Conservation (phyloP, 2,888 invertebrate species). For the Neoascia interrupta region DNA sequence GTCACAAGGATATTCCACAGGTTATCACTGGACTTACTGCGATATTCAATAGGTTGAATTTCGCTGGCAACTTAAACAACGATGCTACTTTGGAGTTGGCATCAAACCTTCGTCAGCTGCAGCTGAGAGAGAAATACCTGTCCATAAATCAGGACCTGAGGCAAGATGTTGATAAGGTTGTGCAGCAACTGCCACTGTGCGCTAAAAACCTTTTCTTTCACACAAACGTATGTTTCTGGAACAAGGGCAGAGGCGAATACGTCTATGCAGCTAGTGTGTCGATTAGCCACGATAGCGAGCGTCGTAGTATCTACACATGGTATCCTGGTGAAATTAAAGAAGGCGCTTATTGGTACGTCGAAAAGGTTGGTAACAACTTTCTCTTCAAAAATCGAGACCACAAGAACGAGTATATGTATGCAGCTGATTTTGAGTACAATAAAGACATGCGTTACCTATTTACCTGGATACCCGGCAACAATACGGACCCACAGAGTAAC, state of each 20-base stretch:
- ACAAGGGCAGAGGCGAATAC: conserved; percentile 18
- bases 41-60: too few relatives aligned
- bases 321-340: conserved; percentile 2
- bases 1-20: too few relatives aligned
- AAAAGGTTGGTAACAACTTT: conserved; percentile 12
- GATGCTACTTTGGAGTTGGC: conserved; percentile 22
- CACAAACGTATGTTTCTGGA: conserved; percentile 29
- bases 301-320: conserved; percentile 16
- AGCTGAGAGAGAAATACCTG: conserved; percentile 1
- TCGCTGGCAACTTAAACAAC: conserved; percentile 30
- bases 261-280: conserved; percentile 28
- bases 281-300: conserved; percentile 6
- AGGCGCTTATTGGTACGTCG: conserved; percentile 20
- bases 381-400: conserved; percentile 16
- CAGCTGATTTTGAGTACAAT: background rate
- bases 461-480: conserved; percentile 26
- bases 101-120: conserved; percentile 9
- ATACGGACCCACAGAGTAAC: conserved; percentile 1
- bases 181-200: conserved; percentile 29
- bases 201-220: conserved; percentile 33
- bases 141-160: conserved; percentile 1
- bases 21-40: too few relatives aligned
- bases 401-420: conserved; percentile 32
- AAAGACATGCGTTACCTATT: conserved; percentile 26
- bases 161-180: conserved; percentile 4